A percentile compares a stretch with the other conserved stretches of the same genome.
These are phyloP conservation scores for Theocolax elegans DNA, from an alignment of 1,140 invertebrate species.

Conservation along the genomic window DNA sequence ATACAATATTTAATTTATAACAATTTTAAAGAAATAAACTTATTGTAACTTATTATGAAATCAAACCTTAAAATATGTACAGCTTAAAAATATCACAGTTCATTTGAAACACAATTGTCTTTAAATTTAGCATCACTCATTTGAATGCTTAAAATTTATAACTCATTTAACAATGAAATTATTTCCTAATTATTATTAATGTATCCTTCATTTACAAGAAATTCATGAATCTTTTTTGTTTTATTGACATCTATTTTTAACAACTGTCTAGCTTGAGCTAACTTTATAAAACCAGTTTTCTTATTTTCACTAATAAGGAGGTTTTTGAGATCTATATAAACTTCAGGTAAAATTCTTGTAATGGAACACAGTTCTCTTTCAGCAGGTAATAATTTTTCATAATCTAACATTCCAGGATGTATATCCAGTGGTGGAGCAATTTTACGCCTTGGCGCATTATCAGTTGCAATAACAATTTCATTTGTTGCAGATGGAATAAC, in stretches of 20 bases:
- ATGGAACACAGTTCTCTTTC: slow-evolving; percentile 83
- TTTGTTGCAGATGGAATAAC: slow-evolving; percentile 45
- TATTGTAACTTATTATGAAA: too few relatives aligned
- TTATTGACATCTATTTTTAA: slow-evolving; percentile 96
- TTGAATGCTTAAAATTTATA: neutral
- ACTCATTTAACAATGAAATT: neutral
- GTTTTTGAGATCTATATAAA: slow-evolving; percentile 82
- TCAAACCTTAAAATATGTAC: neutral
- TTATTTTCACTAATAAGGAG: slow-evolving; percentile 80
- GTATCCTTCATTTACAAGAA: slow-evolving; percentile 78
- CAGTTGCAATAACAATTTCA: slow-evolving; percentile 30
- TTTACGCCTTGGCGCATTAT: slow-evolving; percentile 52
- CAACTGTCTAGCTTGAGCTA: slow-evolving; percentile 83
- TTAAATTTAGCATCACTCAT: neutral
- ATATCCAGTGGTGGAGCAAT: slow-evolving; percentile 79
- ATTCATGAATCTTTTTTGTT: slow-evolving; percentile 89
- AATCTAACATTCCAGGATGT: slow-evolving; percentile 77
- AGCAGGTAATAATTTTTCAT: slow-evolving; percentile 76
- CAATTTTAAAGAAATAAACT: too few relatives aligned
- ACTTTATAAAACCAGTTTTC: slow-evolving; percentile 76
- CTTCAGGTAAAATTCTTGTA: slow-evolving; percentile 78
- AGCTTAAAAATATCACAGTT: neutral
- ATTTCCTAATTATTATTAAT: slow-evolving; percentile 68
- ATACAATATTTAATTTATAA: too few relatives aligned
- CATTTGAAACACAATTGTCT: too few relatives aligned